Evolutionary conservation across 2,797 vertebrate species (phyloP).

Genomic region (Alosa sapidissima): DNA sequence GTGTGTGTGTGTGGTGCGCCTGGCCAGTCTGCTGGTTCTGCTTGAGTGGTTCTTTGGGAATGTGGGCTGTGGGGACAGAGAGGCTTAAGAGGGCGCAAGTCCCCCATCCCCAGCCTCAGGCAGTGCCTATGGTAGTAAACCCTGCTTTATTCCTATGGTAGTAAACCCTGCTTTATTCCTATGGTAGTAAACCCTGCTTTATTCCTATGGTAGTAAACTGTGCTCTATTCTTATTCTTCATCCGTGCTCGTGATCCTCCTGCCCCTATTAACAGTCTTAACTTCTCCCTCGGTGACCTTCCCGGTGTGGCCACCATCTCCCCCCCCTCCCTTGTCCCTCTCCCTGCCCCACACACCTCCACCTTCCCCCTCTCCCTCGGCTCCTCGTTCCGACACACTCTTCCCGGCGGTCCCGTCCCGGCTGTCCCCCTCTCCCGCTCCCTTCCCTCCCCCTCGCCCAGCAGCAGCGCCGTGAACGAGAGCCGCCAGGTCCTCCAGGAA

Average conservation of each 20-base stretch:
- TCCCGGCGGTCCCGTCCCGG: not conserved
- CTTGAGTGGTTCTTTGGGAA: not conserved
- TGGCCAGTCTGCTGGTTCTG: not conserved
- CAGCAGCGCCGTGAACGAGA: conserved; percentile 91
- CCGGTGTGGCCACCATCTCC: conserved; percentile 11
- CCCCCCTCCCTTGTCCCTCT: not conserved
- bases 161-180: not conserved
- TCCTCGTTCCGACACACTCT: not conserved
- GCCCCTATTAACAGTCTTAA: not conserved
- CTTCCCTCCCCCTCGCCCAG: conserved; percentile 19
- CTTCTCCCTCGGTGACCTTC: not conserved
- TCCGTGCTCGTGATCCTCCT: not conserved
- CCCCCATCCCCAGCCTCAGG: not conserved
- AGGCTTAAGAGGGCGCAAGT: not conserved
- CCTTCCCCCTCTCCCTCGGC: conserved; percentile 19
- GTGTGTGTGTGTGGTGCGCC: not conserved
- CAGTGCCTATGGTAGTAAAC: not conserved
- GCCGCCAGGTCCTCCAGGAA: conserved; percentile 92
- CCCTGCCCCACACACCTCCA: not conserved
- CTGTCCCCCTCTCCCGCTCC: not conserved
- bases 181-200: not conserved
- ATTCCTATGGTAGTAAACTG: not conserved
- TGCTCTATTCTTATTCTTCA: not conserved
- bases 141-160: not conserved
- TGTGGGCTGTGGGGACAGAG: not conserved